Evolutionary conservation across 1,140 invertebrate genomes (phyloP).

Genomic region (Hyles euphorbiae): DNA sequence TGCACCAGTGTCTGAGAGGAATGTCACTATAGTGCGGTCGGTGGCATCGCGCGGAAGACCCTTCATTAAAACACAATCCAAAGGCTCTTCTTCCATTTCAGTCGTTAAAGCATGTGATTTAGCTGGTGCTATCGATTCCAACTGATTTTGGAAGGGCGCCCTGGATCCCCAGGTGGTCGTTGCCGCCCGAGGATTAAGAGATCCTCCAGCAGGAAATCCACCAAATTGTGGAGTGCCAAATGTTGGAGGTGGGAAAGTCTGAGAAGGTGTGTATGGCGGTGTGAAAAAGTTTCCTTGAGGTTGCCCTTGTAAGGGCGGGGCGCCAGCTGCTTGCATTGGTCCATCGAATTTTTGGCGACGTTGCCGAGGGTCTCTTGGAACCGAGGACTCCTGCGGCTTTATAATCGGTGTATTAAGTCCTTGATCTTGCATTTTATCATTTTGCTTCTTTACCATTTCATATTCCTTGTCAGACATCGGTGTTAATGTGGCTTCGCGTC

Average conservation of each 20-base stretch:
- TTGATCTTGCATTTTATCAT: conserved; percentile 23
- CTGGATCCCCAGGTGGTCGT: conserved; percentile 40
- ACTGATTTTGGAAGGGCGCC: conserved; percentile 34
- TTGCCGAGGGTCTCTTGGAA: conserved; percentile 55
- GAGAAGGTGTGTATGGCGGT: conserved; percentile 32
- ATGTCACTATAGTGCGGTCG: conserved; percentile 87
- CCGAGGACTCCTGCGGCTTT: conserved; percentile 18
- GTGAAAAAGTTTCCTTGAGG: conserved; percentile 32
- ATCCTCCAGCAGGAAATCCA: conserved; percentile 31
- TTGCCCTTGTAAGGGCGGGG: conserved; percentile 13
- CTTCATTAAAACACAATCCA: conserved; percentile 83
- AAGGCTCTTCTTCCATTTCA: conserved; percentile 43
- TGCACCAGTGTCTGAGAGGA: conserved; percentile 85
- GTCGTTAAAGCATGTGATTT: conserved; percentile 23
- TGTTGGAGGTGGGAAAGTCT: conserved; percentile 28
- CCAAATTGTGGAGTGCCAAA: conserved; percentile 40
- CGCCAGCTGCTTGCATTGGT: conserved; percentile 6
- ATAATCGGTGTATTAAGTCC: conserved; percentile 7
- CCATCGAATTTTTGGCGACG: conserved; percentile 38
- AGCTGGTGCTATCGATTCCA: conserved; percentile 22
- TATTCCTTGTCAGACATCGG: conserved; percentile 44
- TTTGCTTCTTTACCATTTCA: conserved; percentile 42
- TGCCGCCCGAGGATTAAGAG: conserved; percentile 45
- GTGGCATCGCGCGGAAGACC: conserved; percentile 84
- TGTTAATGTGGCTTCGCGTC: conserved; percentile 41